phyloP scores from a whole-genome alignment of 2,797 vertebrate genomes.

The Setipinna tenuifilis region DNA sequence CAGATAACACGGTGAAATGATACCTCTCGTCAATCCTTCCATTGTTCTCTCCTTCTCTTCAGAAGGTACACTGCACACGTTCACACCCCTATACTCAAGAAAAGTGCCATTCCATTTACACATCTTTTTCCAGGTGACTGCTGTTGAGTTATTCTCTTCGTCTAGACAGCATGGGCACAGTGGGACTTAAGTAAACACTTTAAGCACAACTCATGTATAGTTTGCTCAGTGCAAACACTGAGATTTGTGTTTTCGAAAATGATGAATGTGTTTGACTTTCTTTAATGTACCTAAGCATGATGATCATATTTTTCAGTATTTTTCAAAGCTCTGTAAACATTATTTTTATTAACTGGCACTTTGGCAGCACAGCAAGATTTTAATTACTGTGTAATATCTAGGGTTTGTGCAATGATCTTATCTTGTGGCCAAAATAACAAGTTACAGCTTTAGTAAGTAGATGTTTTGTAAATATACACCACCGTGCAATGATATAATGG shows the following conservation, averaged over 20 bases:
- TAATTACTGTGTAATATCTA: not conserved
- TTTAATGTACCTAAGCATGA: not conserved
- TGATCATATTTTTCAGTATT: not conserved
- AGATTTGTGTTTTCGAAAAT: not conserved
- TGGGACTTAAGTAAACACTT: slow-evolving; percentile 45
- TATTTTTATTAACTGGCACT: not conserved
- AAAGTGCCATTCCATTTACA: slow-evolving; percentile 46
- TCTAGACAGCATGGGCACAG: slow-evolving; percentile 68
- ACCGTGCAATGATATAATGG: not conserved
- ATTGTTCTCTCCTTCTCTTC: slow-evolving; percentile 38
- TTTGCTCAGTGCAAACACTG: slow-evolving; percentile 49
- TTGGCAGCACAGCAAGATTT: not conserved
- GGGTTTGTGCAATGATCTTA: not conserved
- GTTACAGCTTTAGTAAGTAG: not conserved
- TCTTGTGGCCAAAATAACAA: not conserved
- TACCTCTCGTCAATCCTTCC: slow-evolving; percentile 44
- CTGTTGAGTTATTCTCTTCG: slow-evolving; percentile 63
- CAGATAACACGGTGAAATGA: slow-evolving; percentile 34
- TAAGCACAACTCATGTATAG: slow-evolving; percentile 43
- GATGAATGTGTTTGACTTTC: not conserved
- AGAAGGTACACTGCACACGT: slow-evolving; percentile 37
- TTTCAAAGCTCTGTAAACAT: not conserved
- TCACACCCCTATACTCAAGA: slow-evolving; percentile 56
- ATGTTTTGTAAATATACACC: not conserved
- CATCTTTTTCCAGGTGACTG: slow-evolving; percentile 58